A percentile compares a stretch with the other conserved stretches of the same genome.
These are phyloP conservation scores for Gopherus evgoodei DNA, from an alignment of 2,113 vertebrate genomes.

Conservation along the genomic window DNA sequence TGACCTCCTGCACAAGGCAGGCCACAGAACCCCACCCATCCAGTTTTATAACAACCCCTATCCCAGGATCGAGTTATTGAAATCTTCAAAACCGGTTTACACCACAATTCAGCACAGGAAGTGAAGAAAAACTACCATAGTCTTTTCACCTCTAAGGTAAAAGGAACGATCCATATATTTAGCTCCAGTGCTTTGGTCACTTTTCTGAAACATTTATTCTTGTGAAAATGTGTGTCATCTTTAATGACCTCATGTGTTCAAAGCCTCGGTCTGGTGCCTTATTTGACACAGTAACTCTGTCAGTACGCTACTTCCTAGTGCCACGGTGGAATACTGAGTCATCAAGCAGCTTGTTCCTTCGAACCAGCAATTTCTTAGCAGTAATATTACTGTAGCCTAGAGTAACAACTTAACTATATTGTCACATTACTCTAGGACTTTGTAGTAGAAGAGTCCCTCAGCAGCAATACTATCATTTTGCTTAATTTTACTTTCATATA, in stretches of 20 bases:
- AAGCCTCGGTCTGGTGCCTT: not conserved
- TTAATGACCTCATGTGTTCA: not conserved
- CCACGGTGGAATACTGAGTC: not conserved
- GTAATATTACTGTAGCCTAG: not conserved
- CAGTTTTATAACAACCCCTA: too few relatives aligned
- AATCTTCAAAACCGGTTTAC: too few relatives aligned
- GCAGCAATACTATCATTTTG: not conserved
- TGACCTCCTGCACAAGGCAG: too few relatives aligned
- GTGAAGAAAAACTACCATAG: not conserved
- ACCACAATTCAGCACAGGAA: not conserved
- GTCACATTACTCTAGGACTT: constrained; percentile 7
- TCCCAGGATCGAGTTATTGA: too few relatives aligned
- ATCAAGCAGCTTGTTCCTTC: not conserved
- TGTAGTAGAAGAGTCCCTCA: not conserved
- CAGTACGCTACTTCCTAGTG: not conserved
- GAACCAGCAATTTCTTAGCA: not conserved
- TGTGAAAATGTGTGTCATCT: not conserved
- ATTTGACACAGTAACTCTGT: not conserved
- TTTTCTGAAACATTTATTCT: not conserved
- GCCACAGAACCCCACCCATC: too few relatives aligned
- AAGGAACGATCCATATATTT: not conserved
- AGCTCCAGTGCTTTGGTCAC: not conserved
- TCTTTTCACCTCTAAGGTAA: not conserved
- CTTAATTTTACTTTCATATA: not conserved
- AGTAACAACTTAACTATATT: not conserved